A percentile compares a stretch with the other conserved stretches of the same genome.
Conservation (phyloP, 2,113 vertebrate species). For the Corythoichthys intestinalis region DNA sequence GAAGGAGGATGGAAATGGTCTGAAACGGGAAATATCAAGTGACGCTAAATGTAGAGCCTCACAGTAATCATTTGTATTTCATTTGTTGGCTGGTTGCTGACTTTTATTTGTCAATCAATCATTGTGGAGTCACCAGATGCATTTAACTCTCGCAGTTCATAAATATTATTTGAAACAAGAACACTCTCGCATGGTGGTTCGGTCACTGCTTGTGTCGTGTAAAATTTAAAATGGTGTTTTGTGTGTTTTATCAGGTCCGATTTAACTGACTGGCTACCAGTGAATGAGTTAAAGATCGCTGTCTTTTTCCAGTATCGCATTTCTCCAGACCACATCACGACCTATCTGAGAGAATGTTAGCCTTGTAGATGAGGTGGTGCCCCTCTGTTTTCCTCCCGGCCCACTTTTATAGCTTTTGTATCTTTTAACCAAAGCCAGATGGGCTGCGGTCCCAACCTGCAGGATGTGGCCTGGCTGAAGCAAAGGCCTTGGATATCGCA, state of each 20-base stretch:
- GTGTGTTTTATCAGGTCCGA: slow-evolving; percentile 28
- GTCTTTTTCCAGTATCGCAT: slow-evolving; percentile 15
- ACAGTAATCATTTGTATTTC: slow-evolving; percentile 43
- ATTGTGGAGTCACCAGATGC: not conserved
- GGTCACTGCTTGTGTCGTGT: not conserved
- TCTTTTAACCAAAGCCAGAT: slow-evolving; percentile 62
- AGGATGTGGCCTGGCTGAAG: slow-evolving; percentile 60
- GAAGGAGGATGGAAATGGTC: slow-evolving; percentile 25
- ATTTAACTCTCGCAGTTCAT: not conserved
- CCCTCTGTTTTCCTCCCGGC: slow-evolving; percentile 47
- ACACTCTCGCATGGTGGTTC: not conserved
- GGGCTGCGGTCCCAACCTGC: slow-evolving; percentile 57
- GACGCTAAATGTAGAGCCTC: slow-evolving; percentile 57
- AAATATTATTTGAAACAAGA: not conserved
- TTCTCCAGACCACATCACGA: slow-evolving; percentile 51
- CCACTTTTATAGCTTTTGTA: slow-evolving; percentile 52
- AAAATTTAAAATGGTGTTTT: slow-evolving; percentile 14
- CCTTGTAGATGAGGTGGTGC: slow-evolving; percentile 52
- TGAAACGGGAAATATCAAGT: slow-evolving; percentile 49
- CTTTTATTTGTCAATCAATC: not conserved
- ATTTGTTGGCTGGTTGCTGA: not conserved
- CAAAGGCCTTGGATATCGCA: slow-evolving; percentile 38
- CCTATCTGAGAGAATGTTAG: slow-evolving; percentile 31
- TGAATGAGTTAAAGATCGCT: slow-evolving; percentile 13
- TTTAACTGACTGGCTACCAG: not conserved